Percentiles rank a stretch among this genome's conserved stretches.
phyloP scores from a whole-genome alignment of 2,797 vertebrate species.

The Sarcophilus harrisii region DNA sequence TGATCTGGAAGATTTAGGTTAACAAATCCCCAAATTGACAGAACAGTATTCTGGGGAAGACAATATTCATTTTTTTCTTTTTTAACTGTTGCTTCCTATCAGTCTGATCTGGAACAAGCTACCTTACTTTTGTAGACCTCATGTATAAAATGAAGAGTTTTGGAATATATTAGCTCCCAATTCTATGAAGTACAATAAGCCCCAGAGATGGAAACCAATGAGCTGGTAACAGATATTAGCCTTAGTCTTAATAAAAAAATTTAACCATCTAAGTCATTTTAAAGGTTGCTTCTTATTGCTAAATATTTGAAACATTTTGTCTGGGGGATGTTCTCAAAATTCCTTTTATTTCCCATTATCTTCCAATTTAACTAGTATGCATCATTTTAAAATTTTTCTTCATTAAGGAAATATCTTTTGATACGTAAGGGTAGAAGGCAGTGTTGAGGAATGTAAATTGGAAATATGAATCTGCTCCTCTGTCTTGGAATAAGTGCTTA shows the following conservation, averaged over 20 bases:
- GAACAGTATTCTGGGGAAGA: not conserved
- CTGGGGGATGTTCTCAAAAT: not conserved
- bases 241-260: not conserved
- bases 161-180: not conserved
- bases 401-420: not conserved
- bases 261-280: not conserved
- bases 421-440: not conserved
- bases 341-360: not conserved
- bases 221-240: not conserved
- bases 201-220: not conserved
- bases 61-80: not conserved
- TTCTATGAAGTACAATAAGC: not conserved
- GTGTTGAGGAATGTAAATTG: not conserved
- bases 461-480: not conserved
- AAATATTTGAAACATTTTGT: not conserved
- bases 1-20: not conserved
- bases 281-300: not conserved
- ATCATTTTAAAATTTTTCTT: not conserved
- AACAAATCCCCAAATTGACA: not conserved
- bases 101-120: not conserved
- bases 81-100: not conserved
- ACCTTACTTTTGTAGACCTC: not conserved
- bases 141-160: not conserved
- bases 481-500: not conserved
- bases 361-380: not conserved